A percentile compares a stretch with the other conserved stretches of the same genome.
phyloP scores from a whole-genome alignment of 2,797 vertebrate species.

The Chelon labrosus region DNA sequence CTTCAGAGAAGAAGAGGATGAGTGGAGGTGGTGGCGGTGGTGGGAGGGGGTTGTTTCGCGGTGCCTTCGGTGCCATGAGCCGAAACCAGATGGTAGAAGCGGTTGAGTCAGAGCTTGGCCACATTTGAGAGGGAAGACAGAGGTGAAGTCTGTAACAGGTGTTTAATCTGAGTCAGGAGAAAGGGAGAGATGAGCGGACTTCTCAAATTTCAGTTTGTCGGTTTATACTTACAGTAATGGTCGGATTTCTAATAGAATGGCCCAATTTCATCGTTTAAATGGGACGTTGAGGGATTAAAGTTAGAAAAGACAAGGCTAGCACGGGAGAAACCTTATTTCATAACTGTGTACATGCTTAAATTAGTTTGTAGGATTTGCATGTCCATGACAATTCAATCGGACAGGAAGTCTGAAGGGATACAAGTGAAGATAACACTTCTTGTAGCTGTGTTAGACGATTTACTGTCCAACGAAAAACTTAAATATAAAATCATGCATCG shows the following conservation, averaged over 20 bases:
- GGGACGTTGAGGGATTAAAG: background rate
- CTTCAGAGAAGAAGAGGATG: background rate
- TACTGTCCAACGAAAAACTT: background rate
- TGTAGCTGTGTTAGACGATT: background rate
- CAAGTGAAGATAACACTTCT: background rate
- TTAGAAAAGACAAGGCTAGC: background rate
- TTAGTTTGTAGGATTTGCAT: background rate
- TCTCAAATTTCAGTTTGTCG: background rate
- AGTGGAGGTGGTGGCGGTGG: background rate
- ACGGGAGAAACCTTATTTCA: background rate
- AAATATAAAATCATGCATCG: no score
- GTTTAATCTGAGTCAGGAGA: constrained; percentile 42
- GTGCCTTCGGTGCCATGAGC: constrained; percentile 7
- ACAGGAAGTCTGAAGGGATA: background rate
- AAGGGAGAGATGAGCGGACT: constrained; percentile 9
- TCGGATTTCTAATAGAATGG: background rate
- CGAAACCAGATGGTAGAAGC: constrained; percentile 12
- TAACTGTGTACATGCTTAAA: background rate
- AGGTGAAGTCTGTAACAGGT: constrained; percentile 33
- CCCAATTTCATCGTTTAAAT: background rate
- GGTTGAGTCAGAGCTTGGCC: constrained; percentile 37
- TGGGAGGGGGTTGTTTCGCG: constrained; percentile 5
- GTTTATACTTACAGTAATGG: constrained; percentile 1
- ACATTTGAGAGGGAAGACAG: constrained; percentile 43
- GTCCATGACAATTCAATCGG: background rate